A percentile compares a stretch with the other conserved stretches of the same genome.
Evolutionary conservation across 2,113 vertebrate species (phyloP).

Genomic region (Saccopteryx leptura): DNA sequence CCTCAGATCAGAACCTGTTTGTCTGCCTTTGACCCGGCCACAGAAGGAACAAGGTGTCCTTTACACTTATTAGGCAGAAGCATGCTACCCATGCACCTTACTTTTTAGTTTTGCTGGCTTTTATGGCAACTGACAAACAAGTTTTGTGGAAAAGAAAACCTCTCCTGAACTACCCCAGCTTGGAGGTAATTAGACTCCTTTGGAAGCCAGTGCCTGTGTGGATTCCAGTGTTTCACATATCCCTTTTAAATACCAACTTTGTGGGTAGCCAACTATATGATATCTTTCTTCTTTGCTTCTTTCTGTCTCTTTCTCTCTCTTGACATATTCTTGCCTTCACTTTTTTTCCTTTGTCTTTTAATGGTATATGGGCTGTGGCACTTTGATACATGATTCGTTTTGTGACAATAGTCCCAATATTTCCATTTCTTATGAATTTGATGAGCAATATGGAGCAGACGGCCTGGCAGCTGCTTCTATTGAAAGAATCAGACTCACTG

Average conservation of each 20-base stretch:
- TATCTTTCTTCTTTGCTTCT: neutral
- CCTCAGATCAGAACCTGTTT: neutral
- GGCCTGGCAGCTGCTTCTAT: neutral
- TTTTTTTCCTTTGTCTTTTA: neutral
- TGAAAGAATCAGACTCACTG: neutral
- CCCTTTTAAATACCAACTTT: neutral
- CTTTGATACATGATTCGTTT: neutral
- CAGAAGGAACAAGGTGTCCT: neutral
- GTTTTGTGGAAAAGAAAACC: conserved; percentile 30
- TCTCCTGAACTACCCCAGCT: neutral
- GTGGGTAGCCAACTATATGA: too few relatives aligned
- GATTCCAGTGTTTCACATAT: neutral
- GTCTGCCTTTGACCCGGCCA: neutral
- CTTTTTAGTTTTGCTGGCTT: neutral
- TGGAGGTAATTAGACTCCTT: neutral
- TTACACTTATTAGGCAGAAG: neutral
- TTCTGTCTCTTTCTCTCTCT: neutral
- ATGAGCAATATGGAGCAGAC: neutral
- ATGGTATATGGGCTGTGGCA: neutral
- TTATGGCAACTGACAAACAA: neutral
- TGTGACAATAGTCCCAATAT: neutral
- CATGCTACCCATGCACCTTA: neutral
- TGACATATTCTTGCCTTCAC: neutral
- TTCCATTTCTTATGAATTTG: neutral
- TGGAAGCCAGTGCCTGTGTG: neutral